phyloP scores from a whole-genome alignment of 1,140 invertebrate genomes.

The Saxidomus purpurata region DNA sequence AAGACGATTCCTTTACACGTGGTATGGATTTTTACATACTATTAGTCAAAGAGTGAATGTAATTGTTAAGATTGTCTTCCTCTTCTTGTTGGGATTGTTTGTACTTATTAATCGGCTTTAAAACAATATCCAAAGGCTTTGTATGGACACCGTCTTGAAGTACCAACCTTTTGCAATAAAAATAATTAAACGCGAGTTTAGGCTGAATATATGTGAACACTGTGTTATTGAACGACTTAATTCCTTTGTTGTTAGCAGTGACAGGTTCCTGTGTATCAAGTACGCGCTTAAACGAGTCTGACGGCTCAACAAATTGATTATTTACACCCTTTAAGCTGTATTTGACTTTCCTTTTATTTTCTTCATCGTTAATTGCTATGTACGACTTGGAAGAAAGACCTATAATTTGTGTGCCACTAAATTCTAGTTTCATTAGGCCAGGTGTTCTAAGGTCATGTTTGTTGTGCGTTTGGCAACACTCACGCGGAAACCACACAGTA shows the following conservation, averaged over 20 bases:
- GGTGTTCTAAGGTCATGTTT: not conserved
- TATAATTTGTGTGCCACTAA: not conserved
- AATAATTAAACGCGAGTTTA: constrained; percentile 10
- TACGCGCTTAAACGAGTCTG: not conserved
- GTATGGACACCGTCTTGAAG: not conserved
- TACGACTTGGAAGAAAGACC: constrained; percentile 9
- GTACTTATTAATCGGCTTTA: constrained; percentile 5
- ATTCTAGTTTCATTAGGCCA: constrained; percentile 7
- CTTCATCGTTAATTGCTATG: not conserved
- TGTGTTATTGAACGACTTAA: not conserved
- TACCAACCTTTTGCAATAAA: constrained; percentile 21
- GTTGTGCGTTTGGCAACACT: not conserved
- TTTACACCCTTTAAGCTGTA: constrained; percentile 5
- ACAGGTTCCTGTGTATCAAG: not conserved
- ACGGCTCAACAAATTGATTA: not conserved
- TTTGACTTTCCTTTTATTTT: not conserved
- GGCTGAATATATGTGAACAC: constrained; percentile 14
- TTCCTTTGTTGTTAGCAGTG: not conserved
- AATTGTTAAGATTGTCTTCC: not conserved
- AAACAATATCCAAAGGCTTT: too few species aligned
- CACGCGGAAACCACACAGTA: not conserved
- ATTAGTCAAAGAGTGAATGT: not conserved
- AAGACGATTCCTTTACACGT: too few species aligned
- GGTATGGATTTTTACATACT: too few species aligned
- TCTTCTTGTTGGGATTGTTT: not conserved